Base-by-base conservation (phyloP, 2,113 vertebrate species). In the Rhynchomys soricoides region DNA sequence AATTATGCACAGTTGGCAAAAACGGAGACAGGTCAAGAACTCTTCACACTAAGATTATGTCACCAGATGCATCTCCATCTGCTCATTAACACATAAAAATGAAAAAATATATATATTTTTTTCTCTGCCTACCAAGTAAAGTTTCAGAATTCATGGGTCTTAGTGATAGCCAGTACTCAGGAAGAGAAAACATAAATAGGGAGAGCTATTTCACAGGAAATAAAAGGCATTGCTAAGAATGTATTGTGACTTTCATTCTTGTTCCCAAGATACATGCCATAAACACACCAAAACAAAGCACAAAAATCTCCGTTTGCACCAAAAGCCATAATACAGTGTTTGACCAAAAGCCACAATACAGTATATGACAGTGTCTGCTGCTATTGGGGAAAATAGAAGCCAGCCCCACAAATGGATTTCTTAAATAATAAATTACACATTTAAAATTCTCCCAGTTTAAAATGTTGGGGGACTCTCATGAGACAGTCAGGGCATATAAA, bases 51-150 rank as follows among this genome's bases (percentile, higher is more conserved):
- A 96, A 97, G 95, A 97, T 96, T 96, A 95, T 86, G 70, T 97
- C 93, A 97, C 95, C 95, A 97, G 97, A 97, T 97, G 96, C 94
- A 89, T 89, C 93, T 68, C 95, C 97, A 97, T 97, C 97, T 98
- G 96, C 86, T 97, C 73, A 19, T 29, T 95, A 86, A 88, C 75
- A 70, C 55, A 94, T 95, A 85, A 87, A 97, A 96, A 95, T 90
- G 90, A 91, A 96, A 97, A 95, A n/a, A n/a, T n/a, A n/a, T n/a
- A n/a, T 19, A 9, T 34, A 10, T 81, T 34, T 94, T 94, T 88
- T 90, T 57, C 87, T 93, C 87, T 79, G 85, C n/a, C 64, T 77
- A 68, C 89, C 64, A 90, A 48, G 40, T 94, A 57, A 96, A 93
- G 92, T 90, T 95, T 89, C 81, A 87, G 94, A 96, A 64, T 43